Conservation (phyloP, 2,797 vertebrate genomes). For the Clarias pachynema region DNA sequence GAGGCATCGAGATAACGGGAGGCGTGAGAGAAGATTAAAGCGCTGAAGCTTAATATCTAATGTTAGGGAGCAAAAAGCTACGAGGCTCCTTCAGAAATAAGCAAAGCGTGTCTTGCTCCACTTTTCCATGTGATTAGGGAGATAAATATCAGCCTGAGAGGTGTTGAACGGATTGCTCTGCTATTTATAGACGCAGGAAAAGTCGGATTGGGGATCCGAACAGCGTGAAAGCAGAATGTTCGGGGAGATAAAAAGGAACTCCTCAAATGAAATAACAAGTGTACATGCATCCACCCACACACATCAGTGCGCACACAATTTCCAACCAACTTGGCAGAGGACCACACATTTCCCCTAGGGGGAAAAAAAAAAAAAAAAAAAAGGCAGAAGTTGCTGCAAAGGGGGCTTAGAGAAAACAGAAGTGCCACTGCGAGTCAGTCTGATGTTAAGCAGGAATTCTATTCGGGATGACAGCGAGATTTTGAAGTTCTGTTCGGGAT, state of each 20-base stretch:
- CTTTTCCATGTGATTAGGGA: constrained; percentile 43
- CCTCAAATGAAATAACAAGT: constrained; percentile 47
- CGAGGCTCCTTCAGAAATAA: constrained; percentile 29
- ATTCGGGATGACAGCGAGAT: not conserved
- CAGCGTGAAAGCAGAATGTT: constrained; percentile 41
- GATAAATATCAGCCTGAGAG: constrained; percentile 45
- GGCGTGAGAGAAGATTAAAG: constrained; percentile 23
- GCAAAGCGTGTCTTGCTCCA: constrained; percentile 35
- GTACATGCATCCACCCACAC: constrained; percentile 37
- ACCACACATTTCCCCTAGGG: constrained; percentile 12
- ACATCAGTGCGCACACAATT: constrained; percentile 23
- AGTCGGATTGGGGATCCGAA: constrained; percentile 38
- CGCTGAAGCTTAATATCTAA: constrained; percentile 19
- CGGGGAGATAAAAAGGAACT: constrained; percentile 41
- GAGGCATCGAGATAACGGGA: not conserved
- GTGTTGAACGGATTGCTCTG: constrained; percentile 24
- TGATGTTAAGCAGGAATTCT: constrained; percentile 50
- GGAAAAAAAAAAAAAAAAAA: not conserved
- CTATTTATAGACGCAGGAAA: constrained; percentile 49
- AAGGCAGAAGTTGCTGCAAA: constrained; percentile 11
- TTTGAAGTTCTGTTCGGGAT: not conserved
- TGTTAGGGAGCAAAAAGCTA: constrained; percentile 24
- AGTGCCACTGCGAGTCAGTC: constrained; percentile 44
- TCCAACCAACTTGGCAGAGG: constrained; percentile 32
- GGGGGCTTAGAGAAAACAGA: constrained; percentile 31